These are phyloP conservation scores for Semaprochilodus insignis DNA, from an alignment of 2,797 vertebrate genomes.

Conservation along the genomic window DNA sequence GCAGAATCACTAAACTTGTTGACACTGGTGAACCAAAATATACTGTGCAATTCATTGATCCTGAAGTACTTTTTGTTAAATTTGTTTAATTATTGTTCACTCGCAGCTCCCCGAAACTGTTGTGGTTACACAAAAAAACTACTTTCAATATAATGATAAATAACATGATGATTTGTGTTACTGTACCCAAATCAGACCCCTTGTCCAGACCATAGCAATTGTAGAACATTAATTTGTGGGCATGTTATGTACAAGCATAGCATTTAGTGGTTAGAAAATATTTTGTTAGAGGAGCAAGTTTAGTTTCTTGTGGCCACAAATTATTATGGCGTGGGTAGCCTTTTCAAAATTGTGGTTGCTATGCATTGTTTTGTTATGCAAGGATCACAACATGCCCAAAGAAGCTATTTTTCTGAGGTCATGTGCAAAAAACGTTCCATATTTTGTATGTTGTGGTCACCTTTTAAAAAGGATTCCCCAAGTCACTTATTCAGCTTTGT, in stretches of 20 bases:
- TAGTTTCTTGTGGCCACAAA: conserved; percentile 4
- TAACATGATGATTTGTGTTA: neutral
- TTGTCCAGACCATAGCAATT: neutral
- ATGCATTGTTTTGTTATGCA: neutral
- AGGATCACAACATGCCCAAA: too few species aligned
- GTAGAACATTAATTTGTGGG: neutral
- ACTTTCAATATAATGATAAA: neutral
- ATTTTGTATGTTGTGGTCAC: neutral
- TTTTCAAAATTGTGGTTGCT: neutral
- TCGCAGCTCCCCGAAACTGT: too few species aligned
- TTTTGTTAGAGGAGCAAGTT: neutral
- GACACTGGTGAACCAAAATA: neutral
- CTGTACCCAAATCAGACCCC: neutral
- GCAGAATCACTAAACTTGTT: too few species aligned
- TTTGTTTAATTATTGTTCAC: too few species aligned
- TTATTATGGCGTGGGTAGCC: neutral
- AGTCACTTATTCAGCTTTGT: neutral
- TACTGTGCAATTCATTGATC: too few species aligned
- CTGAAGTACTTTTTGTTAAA: too few species aligned
- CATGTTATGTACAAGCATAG: neutral
- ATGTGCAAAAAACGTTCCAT: neutral
- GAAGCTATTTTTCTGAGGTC: too few species aligned
- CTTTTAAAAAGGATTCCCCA: neutral
- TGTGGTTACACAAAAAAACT: neutral
- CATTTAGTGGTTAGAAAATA: neutral